Evolutionary conservation across 2,113 vertebrate genomes (phyloP), one percentile per base, ranked within the genome.

Genomic region (Lophius piscatorius): DNA sequence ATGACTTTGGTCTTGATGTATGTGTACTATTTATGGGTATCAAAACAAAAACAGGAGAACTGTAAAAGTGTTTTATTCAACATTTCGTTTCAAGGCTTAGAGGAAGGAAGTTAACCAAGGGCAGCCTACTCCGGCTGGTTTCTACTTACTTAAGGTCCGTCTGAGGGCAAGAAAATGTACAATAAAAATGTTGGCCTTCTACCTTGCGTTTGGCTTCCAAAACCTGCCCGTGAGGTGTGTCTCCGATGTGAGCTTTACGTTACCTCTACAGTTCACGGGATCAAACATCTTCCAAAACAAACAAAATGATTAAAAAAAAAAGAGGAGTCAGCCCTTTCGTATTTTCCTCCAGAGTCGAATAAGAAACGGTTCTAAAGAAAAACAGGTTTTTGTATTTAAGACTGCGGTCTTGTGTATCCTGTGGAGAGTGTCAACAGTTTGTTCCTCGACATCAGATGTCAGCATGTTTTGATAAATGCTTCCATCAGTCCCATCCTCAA

Each of bases 51-150:
- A 34, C 39, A 74, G 29, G 31, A 33, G 45, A 88, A 82, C 60
- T 87, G 83, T 87, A 91, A 92, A 90, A 90, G 74, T 85, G 60
- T 83, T 90, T 92, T 91, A 91, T 92, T 92, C 85, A 77, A 86
- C 73, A 78, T 83, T 84, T 81, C 83, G 70, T 81, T 84, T 84
- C 78, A 85, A 88, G 81, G 75, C 78, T 81, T 76, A 34, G 48
- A 76, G 68, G 31, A 69, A 17, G 47, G 63, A 70, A 50, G 29
- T 76, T 73, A 78, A 81, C 78, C 46, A 45, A 59, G 79, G 73
- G 28, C 34, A 69, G 61, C 59, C 59, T 76, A 74, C 55, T 78
- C 33, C 47, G 78, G 66, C 54, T 80, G 77, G 64, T 62, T 60
- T 78, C 48, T 82, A 87, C 65, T 77, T 59, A 62, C 57, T 82